phyloP scores from a whole-genome alignment of 2,113 vertebrate genomes.

The Budorcas taxicolor region DNA sequence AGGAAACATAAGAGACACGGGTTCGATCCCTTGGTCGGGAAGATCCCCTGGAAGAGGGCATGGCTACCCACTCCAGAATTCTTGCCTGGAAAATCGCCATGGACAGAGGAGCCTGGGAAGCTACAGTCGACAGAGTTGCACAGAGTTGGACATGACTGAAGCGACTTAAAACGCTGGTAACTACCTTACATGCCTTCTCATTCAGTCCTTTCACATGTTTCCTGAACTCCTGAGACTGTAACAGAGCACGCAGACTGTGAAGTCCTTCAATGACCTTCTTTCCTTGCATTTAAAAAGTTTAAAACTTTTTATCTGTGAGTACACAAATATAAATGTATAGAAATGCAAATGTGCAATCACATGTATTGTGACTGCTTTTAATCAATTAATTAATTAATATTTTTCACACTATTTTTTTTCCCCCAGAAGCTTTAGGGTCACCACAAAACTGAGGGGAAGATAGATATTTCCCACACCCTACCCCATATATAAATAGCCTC shows the following conservation, averaged over 20 bases:
- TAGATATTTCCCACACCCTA: neutral
- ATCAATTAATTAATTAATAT: neutral
- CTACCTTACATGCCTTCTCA: neutral
- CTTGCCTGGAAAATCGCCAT: neutral
- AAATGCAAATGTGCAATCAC: neutral
- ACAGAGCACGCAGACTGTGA: accelerated
- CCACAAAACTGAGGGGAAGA: neutral
- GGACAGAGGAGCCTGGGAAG: neutral
- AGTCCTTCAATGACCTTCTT: neutral
- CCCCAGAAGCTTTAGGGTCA: neutral
- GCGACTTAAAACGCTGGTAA: accelerated
- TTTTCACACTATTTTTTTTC: neutral
- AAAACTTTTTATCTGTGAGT: neutral
- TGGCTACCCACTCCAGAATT: neutral
- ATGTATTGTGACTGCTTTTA: neutral
- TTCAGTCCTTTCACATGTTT: neutral
- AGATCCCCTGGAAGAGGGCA: neutral
- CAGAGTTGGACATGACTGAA: neutral
- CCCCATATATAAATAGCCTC: accelerated
- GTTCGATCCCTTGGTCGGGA: neutral
- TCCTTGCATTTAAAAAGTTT: neutral
- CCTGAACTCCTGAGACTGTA: neutral
- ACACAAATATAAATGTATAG: neutral
- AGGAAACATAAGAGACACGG: neutral
- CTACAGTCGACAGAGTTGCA: neutral